Evolutionary conservation across 2,797 vertebrate genomes (phyloP).

Genomic region (Leptodactylus fallax): DNA sequence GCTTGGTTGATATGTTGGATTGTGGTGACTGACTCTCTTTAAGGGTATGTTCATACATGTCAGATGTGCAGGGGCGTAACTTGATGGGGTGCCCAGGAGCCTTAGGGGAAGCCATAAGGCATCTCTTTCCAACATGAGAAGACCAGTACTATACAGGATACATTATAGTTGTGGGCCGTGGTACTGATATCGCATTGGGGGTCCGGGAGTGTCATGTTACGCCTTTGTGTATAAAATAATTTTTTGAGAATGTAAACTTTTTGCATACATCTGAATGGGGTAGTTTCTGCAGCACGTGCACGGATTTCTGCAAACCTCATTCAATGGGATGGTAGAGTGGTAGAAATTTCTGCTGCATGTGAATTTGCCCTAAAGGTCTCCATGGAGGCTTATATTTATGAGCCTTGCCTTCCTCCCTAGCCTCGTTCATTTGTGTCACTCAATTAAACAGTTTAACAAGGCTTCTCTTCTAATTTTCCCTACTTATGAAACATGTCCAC

Average conservation of each 20-base stretch:
- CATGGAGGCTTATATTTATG: background rate
- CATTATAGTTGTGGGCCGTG: too few relatives aligned
- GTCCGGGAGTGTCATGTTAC: too few relatives aligned
- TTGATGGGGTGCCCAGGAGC: too few relatives aligned
- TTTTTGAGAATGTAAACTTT: background rate
- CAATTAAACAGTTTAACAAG: constrained; percentile 40
- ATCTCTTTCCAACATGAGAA: too few relatives aligned
- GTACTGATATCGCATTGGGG: too few relatives aligned
- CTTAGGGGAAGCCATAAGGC: too few relatives aligned
- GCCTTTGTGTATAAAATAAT: too few relatives aligned
- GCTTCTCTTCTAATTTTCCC: constrained; percentile 28
- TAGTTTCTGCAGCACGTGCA: background rate
- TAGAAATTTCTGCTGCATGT: background rate
- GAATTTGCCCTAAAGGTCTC: background rate
- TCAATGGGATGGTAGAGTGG: background rate
- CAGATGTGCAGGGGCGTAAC: too few relatives aligned
- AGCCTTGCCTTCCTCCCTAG: background rate
- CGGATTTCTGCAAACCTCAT: background rate
- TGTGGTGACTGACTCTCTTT: too few relatives aligned
- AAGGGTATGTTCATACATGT: too few relatives aligned
- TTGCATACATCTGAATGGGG: background rate
- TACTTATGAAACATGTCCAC: constrained; percentile 44
- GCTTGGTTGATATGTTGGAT: too few relatives aligned
- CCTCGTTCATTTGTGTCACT: constrained; percentile 40
- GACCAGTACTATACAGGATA: too few relatives aligned